Conservation (phyloP, 2,113 vertebrate genomes). For the Oncorhynchus kisutch region DNA sequence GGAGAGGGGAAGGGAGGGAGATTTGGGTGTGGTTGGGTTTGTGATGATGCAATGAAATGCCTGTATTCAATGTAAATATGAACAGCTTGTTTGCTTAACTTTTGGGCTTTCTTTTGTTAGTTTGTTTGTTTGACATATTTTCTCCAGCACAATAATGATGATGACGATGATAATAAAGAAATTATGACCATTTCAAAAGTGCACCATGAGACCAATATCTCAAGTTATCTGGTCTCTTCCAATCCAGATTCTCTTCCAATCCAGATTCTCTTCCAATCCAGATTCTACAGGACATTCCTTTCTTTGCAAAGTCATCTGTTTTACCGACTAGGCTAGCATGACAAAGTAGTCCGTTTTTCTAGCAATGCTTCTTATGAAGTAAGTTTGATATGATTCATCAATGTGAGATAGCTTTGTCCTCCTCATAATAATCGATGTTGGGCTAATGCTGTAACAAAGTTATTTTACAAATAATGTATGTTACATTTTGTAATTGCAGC, state of each 20-base stretch:
- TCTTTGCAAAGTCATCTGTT: neutral
- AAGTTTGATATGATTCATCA: constrained; percentile 13
- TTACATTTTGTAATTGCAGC: constrained; percentile 45
- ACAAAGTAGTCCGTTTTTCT: constrained; percentile 58
- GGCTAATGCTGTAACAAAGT: constrained; percentile 34
- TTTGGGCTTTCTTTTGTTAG: constrained; percentile 64
- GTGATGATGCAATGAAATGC: constrained; percentile 76
- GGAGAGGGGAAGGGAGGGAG: constrained; percentile 64
- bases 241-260: constrained; percentile 23
- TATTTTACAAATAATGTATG: constrained; percentile 44
- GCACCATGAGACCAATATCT: constrained; percentile 15
- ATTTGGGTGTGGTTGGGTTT: constrained; percentile 9
- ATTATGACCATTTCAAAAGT: constrained; percentile 2
- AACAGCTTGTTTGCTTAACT: constrained; percentile 80
- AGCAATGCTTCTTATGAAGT: constrained; percentile 67
- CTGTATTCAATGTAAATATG: constrained; percentile 91
- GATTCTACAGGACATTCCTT: constrained; percentile 8
- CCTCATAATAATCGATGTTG: constrained; percentile 24
- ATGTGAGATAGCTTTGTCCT: constrained; percentile 20
- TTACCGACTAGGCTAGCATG: constrained; percentile 74
- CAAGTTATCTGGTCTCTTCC: constrained; percentile 17
- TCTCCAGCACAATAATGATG: constrained; percentile 47
- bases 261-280: constrained; percentile 23
- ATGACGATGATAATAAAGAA: constrained; percentile 18
- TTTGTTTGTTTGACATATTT: constrained; percentile 74